A percentile compares a stretch with the other conserved stretches of the same genome.
phyloP scores from a whole-genome alignment of 2,797 vertebrate species.

The Chiroxiphia lanceolata region DNA sequence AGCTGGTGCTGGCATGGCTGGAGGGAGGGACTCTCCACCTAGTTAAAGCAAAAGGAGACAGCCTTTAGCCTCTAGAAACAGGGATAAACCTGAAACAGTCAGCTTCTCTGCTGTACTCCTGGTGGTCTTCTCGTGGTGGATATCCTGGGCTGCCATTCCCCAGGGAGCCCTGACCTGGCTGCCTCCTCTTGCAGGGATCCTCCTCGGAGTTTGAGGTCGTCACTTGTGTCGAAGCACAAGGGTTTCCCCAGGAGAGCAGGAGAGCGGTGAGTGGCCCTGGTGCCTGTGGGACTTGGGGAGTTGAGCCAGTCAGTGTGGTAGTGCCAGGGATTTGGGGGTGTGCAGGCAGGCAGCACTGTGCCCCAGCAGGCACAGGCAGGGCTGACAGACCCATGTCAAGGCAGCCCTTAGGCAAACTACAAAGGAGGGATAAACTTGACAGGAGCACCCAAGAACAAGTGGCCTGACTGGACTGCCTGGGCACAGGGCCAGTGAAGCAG shows the following conservation, averaged over 20 bases:
- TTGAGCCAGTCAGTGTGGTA: rapidly evolving
- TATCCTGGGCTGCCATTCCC: not conserved
- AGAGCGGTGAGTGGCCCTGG: slow-evolving; percentile 26
- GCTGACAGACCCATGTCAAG: not conserved
- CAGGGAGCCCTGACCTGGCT: not conserved
- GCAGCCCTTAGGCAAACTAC: not conserved
- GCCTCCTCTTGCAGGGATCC: slow-evolving; percentile 75
- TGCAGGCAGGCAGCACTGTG: not conserved
- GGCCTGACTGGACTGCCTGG: not conserved
- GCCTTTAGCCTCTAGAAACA: not conserved
- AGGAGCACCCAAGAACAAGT: slow-evolving; percentile 10
- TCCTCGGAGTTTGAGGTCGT: slow-evolving; percentile 90
- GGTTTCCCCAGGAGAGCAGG: slow-evolving; percentile 41
- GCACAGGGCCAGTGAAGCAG: not conserved
- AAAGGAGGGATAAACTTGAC: not conserved
- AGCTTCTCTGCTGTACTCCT: not conserved
- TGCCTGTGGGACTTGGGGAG: not conserved
- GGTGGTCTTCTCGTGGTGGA: rapidly evolving
- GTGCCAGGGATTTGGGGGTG: not conserved
- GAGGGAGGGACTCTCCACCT: not conserved
- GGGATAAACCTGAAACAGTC: not conserved
- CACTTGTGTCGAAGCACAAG: slow-evolving; percentile 76
- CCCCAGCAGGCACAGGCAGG: not conserved
- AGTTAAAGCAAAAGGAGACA: not conserved
- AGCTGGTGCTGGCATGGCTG: not conserved